These are phyloP conservation scores for Podabrus alpinus DNA, from an alignment of 2,888 invertebrate genomes.

Conservation along the genomic window DNA sequence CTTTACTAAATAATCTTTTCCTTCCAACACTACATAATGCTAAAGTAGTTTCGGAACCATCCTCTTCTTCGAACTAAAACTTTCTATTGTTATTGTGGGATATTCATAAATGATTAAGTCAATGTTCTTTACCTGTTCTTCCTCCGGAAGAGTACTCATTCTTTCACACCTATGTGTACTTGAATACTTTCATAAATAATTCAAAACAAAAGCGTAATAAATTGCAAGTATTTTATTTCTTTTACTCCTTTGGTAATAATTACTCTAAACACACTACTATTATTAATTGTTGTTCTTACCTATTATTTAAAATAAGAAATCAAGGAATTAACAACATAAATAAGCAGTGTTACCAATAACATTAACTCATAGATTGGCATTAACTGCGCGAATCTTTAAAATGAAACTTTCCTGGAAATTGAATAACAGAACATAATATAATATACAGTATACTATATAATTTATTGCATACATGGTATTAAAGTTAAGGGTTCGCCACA, in stretches of 20 bases:
- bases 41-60: slow-evolving; percentile 70
- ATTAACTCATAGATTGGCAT: no score
- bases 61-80: slow-evolving; percentile 67
- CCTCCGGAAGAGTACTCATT: slow-evolving; percentile 20
- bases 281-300: no score
- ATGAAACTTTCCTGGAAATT: no score
- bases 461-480: no score
- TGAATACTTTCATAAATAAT: neutral
- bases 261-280: neutral
- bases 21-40: slow-evolving; percentile 65
- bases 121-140: slow-evolving; percentile 20
- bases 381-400: no score
- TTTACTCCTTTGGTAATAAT: neutral
- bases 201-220: neutral
- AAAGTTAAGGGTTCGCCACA: no score
- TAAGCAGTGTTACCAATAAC: no score
- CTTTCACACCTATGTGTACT: neutral
- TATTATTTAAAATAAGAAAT: no score
- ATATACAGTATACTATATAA: no score
- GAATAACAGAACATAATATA: no score
- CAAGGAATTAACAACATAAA: no score
- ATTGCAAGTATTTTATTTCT: neutral
- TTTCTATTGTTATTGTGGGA: slow-evolving; percentile 43
- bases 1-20: slow-evolving; percentile 88
- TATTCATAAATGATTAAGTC: slow-evolving; percentile 64